Evolutionary conservation across 2,888 invertebrate genomes (phyloP).

Genomic region (Notodromas monacha): DNA sequence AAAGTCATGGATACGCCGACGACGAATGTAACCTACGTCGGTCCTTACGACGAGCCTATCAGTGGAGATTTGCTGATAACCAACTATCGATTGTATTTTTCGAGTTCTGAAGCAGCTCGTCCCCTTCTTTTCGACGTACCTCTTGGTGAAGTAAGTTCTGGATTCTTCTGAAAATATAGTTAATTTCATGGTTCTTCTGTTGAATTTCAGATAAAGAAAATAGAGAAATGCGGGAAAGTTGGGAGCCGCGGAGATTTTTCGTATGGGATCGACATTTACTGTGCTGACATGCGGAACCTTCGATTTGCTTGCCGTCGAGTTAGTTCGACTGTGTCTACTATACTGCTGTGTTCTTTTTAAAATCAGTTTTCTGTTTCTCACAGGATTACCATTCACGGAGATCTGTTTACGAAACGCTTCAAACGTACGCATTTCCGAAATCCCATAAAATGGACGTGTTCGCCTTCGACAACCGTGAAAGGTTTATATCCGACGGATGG

Average conservation of each 20-base stretch:
- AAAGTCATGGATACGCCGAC: constrained; percentile 54
- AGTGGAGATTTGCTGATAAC: constrained; percentile 68
- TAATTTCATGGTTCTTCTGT: no score
- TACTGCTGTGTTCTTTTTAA: no score
- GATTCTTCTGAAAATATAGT: no score
- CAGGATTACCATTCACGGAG: constrained; percentile 71
- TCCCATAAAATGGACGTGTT: constrained; percentile 63
- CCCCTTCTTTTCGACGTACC: constrained; percentile 61
- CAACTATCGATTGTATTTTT: constrained; percentile 74
- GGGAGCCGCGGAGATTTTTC: constrained; percentile 83
- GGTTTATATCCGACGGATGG: constrained; percentile 64
- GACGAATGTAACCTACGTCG: constrained; percentile 69
- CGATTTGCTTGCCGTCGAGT: constrained; percentile 72
- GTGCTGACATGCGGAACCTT: constrained; percentile 86
- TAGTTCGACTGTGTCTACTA: no score
- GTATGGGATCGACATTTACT: constrained; percentile 87
- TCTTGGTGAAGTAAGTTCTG: constrained; percentile 67
- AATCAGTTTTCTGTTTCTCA: no score
- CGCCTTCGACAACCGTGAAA: constrained; percentile 64
- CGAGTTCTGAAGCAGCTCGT: constrained; percentile 37
- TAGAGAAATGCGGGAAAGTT: constrained; percentile 79
- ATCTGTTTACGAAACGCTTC: constrained; percentile 72
- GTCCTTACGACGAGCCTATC: constrained; percentile 68
- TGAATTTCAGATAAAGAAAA: no score
- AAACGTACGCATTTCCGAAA: constrained; percentile 68